Evolutionary conservation across 1,140 invertebrate species (phyloP), one percentile per base, ranked within the genome.

Genomic region (Drusus annulatus): DNA sequence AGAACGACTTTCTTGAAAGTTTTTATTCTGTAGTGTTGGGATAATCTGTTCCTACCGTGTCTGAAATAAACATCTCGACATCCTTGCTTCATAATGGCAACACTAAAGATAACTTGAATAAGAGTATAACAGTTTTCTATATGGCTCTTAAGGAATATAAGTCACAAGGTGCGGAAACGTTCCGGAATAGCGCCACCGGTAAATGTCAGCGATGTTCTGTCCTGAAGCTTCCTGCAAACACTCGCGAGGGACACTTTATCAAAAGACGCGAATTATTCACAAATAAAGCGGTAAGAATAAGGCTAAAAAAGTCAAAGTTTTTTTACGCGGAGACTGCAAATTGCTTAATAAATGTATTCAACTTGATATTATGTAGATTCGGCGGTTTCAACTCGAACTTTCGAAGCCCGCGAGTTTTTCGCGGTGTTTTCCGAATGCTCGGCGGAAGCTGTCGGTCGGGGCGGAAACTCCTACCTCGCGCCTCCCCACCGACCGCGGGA

Each of bases 361-460:
- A 31, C 62, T 71, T 8, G 68, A 25, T 10, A 52, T 71, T 71
- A 28, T 65, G 62, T 51, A 51, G 36, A 71, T 51, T n/a, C 17
- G 21, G 68, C 10, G 36, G 36, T 16, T 65, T 28, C 17, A 36
- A 65, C 63, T 36, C 63, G 63, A 65, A 65, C 45, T 65, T 58
- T 36, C 63, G 28, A 65, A 65, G 25, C 28, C 63, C 21, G 65
- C 21, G 68, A 75, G 69, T 60, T 79, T 80, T 80, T 79, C 50
- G 65, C 65, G 13, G 73, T 17, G 69, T 28, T 62, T 68, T 23
- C 17, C 63, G 45, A 56, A 31, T 25, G 76, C 56, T 62, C 2
- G 63, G 68, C 68, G 68, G 68, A 71, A 71, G 28, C 60, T 54
- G 69, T 52, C 51, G 60, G 60, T 51, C n/a, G 58, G 17, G 56